Evolutionary conservation across 1,140 invertebrate genomes (phyloP).

Genomic region (Vanessa atalanta): DNA sequence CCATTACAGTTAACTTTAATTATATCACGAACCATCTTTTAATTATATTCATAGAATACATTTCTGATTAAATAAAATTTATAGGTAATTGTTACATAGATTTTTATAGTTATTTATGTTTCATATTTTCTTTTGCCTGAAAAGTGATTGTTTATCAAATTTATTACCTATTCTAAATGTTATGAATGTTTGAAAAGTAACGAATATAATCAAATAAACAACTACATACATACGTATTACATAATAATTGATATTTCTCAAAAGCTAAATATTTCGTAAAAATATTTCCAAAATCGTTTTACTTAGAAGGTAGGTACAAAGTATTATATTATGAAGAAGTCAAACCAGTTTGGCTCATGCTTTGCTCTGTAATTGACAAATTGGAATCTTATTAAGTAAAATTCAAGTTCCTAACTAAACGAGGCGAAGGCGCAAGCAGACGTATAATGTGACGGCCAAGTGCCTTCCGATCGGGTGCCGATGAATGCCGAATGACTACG

Average conservation of each 20-base stretch:
- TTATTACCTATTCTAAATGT: no score
- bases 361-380: conserved; percentile 85
- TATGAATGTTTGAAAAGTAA: no score
- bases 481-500: conserved; percentile 63
- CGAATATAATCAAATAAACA: no score
- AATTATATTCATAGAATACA: background rate
- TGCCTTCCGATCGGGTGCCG: conserved; percentile 68
- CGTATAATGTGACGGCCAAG: conserved; percentile 61
- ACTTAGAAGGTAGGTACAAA: conserved; percentile 59
- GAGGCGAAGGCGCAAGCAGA: conserved; percentile 59
- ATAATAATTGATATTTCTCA: conserved; percentile 8
- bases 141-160: no score
- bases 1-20: background rate
- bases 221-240: no score
- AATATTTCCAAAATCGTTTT: conserved; percentile 41
- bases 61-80: no score
- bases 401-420: conserved; percentile 73
- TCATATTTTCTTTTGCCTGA: no score
- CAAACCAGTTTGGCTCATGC: conserved; percentile 74
- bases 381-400: conserved; percentile 85
- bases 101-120: no score
- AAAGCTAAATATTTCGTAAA: background rate
- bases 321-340: conserved; percentile 61
- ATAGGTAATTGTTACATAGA: no score
- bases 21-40: background rate